phyloP scores from a whole-genome alignment of 2,888 invertebrate species.

The Nasonovia ribisnigri region DNA sequence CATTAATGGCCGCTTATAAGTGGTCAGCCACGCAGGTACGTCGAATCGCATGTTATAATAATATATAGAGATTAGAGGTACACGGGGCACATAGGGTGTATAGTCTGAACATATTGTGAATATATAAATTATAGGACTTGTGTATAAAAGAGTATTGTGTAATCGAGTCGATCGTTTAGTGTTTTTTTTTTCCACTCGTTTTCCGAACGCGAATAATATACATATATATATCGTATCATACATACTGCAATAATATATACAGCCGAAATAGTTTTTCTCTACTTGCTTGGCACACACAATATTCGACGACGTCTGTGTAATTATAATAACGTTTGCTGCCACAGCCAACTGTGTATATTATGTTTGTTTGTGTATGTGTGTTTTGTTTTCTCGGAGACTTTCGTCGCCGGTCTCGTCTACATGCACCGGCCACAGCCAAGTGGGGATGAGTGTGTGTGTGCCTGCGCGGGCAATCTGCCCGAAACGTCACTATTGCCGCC shows the following conservation, averaged over 20 bases:
- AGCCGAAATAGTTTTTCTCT: slow-evolving; percentile 9
- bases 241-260: background rate
- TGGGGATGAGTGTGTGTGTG: slow-evolving; percentile 14
- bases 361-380: background rate
- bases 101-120: background rate
- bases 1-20: background rate
- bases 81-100: background rate
- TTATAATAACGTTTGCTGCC: slow-evolving; percentile 30
- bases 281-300: slow-evolving; percentile 19
- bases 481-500: slow-evolving; percentile 18
- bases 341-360: background rate
- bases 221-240: background rate
- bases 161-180: background rate
- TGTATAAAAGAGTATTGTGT: background rate
- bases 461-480: slow-evolving; percentile 54
- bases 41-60: background rate
- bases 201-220: background rate
- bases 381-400: slow-evolving; percentile 33
- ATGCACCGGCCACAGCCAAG: background rate
- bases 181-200: background rate
- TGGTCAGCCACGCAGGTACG: background rate
- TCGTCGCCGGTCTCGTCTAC: slow-evolving; percentile 5
- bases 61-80: background rate
- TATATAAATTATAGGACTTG: background rate
- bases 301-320: background rate